A percentile compares a stretch with the other conserved stretches of the same genome.
Evolutionary conservation across 2,888 invertebrate species (phyloP).

Genomic region (Lepas anatifera): DNA sequence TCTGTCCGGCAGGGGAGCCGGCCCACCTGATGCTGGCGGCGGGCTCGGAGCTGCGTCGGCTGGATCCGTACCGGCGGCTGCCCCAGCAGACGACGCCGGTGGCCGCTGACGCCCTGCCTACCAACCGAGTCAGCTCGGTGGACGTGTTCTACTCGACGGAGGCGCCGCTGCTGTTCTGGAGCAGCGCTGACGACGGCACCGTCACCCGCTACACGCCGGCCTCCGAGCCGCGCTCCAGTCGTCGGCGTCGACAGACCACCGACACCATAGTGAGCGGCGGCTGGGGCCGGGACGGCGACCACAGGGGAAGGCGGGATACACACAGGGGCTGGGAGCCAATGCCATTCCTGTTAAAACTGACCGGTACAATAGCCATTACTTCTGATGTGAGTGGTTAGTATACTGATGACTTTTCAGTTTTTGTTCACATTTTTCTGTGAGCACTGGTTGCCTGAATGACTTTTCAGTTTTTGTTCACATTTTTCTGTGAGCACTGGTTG

Average conservation of each 20-base stretch:
- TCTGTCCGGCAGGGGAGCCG: slow-evolving; percentile 36
- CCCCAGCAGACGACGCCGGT: background rate
- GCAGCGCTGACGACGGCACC: slow-evolving; percentile 18
- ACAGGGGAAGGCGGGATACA: too few species aligned
- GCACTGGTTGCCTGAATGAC: too few species aligned
- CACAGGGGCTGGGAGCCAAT: too few species aligned
- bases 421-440: too few species aligned
- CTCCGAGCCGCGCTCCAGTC: slow-evolving; percentile 24
- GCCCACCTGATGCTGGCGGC: slow-evolving; percentile 53
- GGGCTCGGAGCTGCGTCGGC: slow-evolving; percentile 46
- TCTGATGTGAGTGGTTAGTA: too few species aligned
- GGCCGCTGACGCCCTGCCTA: background rate
- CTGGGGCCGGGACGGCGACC: too few species aligned
- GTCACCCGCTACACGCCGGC: slow-evolving; percentile 25
- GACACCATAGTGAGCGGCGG: background rate
- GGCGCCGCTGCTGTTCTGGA: slow-evolving; percentile 22
- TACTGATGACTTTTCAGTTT: too few species aligned
- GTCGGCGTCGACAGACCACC: background rate
- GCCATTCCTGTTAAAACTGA: too few species aligned
- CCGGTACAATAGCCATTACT: too few species aligned
- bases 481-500: too few species aligned
- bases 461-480: too few species aligned
- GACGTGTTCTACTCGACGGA: slow-evolving; percentile 22
- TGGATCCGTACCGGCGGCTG: slow-evolving; percentile 47
- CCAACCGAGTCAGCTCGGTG: slow-evolving; percentile 19